Evolutionary conservation across 2,113 vertebrate genomes (phyloP).

Genomic region (Diglossa brunneiventris): DNA sequence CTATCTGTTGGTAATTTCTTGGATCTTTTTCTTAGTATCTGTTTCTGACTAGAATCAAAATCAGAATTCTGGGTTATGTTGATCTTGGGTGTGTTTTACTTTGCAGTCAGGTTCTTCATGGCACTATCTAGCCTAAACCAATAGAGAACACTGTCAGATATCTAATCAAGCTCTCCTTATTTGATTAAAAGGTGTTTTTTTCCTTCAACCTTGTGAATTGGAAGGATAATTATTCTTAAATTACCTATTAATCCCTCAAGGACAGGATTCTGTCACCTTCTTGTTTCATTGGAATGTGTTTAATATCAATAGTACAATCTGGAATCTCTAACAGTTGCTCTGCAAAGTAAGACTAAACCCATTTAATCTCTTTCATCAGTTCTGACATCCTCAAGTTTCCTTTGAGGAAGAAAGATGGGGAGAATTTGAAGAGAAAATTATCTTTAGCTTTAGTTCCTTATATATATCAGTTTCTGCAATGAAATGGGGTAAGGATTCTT

Average conservation of each 20-base stretch:
- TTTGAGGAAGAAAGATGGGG: neutral
- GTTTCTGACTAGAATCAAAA: neutral
- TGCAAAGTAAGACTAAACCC: constrained; percentile 30
- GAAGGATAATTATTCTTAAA: constrained; percentile 25
- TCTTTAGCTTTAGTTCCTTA: neutral
- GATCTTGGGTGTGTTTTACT: neutral
- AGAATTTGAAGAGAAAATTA: neutral
- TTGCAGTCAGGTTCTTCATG: neutral
- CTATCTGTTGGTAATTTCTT: neutral
- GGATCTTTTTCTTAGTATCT: neutral
- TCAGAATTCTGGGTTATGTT: neutral
- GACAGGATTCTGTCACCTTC: constrained; percentile 10
- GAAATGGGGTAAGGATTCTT: neutral
- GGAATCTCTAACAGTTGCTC: constrained; percentile 23
- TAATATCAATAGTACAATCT: constrained; percentile 19
- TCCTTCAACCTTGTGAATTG: neutral
- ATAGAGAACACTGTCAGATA: neutral
- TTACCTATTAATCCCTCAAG: constrained; percentile 35
- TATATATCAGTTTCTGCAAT: neutral
- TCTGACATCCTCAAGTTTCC: neutral
- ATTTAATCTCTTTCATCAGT: constrained; percentile 47
- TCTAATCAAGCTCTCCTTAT: neutral
- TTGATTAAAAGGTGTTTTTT: constrained; percentile 2
- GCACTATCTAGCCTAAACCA: neutral
- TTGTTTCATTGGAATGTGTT: constrained; percentile 4